A percentile compares a stretch with the other conserved stretches of the same genome.
phyloP scores from a whole-genome alignment of 2,113 vertebrate species.

The Cygnus atratus region DNA sequence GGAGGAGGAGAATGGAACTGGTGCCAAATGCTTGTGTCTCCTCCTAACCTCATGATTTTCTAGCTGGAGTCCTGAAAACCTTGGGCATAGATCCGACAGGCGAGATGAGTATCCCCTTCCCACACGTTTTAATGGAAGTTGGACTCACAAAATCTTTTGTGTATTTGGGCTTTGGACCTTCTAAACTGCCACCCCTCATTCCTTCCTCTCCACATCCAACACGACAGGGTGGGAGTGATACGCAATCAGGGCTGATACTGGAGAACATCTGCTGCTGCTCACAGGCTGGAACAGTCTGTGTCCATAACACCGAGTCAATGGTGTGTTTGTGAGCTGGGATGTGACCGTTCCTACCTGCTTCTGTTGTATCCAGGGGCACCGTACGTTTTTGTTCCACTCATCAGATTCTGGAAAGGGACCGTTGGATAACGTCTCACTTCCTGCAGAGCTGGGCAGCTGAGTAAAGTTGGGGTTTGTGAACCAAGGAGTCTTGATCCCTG shows the following conservation, averaged over 20 bases:
- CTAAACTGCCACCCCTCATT: accelerated
- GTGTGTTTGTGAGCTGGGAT: accelerated
- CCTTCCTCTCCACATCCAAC: background rate
- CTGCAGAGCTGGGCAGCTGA: background rate
- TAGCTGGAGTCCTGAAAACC: background rate
- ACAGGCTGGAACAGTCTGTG: background rate
- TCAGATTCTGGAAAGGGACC: background rate
- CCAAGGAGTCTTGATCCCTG: accelerated
- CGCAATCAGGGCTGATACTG: background rate
- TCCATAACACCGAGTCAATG: background rate
- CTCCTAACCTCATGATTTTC: background rate
- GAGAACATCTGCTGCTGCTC: background rate
- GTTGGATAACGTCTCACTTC: accelerated
- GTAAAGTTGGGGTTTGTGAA: background rate
- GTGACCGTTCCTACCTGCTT: background rate
- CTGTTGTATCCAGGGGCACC: background rate
- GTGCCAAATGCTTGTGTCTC: background rate
- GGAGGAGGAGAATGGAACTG: background rate
- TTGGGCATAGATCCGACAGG: background rate
- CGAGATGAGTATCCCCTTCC: background rate
- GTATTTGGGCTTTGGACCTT: background rate
- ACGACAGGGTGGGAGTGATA: accelerated
- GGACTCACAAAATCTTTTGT: background rate
- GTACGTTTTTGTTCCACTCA: background rate
- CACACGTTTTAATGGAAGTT: background rate